Base-by-base conservation (phyloP, 2,113 vertebrate genomes). In the Benthochromis sp. region DNA sequence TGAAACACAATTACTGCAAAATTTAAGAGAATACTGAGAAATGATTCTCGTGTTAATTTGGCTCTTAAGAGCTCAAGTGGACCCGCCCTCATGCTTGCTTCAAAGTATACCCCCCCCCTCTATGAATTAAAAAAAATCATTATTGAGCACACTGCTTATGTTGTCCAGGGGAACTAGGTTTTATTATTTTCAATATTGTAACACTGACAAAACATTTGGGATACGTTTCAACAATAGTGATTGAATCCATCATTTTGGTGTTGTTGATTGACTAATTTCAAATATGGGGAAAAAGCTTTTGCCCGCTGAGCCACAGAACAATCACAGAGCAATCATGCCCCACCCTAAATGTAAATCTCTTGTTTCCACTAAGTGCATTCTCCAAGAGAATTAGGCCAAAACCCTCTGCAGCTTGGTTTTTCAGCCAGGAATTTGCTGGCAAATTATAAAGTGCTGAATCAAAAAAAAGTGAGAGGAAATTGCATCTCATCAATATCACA, bases 1-100 rank as follows among this genome's bases (percentile, higher is more conserved):
- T 55, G 83, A 92, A 79, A 86, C 82, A 71, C 91, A 92, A 94
- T 92, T 83, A 87, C 73, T 47, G 82, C 53, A 47, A 59, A 87
- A 82, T 55, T n/a, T 47, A 52, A 38, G 29, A 63, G 82, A 79
- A 86, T 50, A 27, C 3, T 10, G 59, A 78, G 53, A 50, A 86
- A 78, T 17, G 43, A 47, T 19, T 84, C 47, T 83, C 53, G 11
- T 57, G 69, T 83, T 92, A 50, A 92, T 91, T 31, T 86, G 50
- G 59, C 76, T 73, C 78, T 86, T 50, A 87, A 71, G 4, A 84
- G 53, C 14, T 13, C 8, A 86, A 34, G 61, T 6, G 38, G 78
- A 57, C 29, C 52, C 6, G 21, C 21, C 34, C 80, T 83, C 71
- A 34, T 40, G 66, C 38, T 66, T 21, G 5, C 40, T 53, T 31